Percentiles rank a stretch among this genome's conserved stretches.
These are phyloP conservation scores for Hoplostethus mediterraneus DNA, from an alignment of 2,797 vertebrate species.

Conservation along the genomic window DNA sequence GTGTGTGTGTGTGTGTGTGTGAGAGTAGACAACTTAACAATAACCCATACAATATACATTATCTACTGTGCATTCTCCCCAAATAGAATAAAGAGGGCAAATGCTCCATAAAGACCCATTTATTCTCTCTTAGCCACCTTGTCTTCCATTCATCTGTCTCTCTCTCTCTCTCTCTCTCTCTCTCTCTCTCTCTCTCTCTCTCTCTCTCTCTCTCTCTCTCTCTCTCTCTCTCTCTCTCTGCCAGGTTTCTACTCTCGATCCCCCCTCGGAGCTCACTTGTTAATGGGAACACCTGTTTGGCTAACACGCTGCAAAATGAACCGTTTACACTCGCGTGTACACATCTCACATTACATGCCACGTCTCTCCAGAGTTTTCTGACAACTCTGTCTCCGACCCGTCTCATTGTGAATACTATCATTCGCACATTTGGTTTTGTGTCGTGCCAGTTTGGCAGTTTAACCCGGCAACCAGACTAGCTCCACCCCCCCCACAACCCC, in stretches of 20 bases:
- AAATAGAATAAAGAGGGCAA: conserved; percentile 46
- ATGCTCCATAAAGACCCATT: conserved; percentile 41
- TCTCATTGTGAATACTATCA: conserved; percentile 50
- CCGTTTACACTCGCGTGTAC: conserved; percentile 62
- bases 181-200: conserved; percentile 24
- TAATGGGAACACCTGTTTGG: conserved; percentile 82
- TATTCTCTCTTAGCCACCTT: conserved; percentile 47
- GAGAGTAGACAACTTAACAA: conserved; percentile 33
- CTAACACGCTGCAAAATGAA: conserved; percentile 71
- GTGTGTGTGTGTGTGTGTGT: conserved; percentile 34
- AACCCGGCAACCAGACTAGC: conserved; percentile 26
- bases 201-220: conserved; percentile 20
- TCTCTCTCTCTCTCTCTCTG: conserved; percentile 39
- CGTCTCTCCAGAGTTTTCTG: conserved; percentile 57
- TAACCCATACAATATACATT: conserved; percentile 7
- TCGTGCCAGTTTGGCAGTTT: conserved; percentile 42
- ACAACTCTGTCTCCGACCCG: conserved; percentile 55
- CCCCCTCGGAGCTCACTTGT: conserved; percentile 70
- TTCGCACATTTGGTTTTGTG: conserved; percentile 58
- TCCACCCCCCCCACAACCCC: conserved; percentile 19
- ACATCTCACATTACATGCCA: conserved; percentile 45
- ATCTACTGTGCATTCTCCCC: conserved; percentile 10
- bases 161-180: conserved; percentile 19
- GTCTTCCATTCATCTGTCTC: conserved; percentile 44
- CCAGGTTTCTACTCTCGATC: conserved; percentile 47